phyloP scores from a whole-genome alignment of 2,797 vertebrate species.

The Myoxocephalus aenaeus region DNA sequence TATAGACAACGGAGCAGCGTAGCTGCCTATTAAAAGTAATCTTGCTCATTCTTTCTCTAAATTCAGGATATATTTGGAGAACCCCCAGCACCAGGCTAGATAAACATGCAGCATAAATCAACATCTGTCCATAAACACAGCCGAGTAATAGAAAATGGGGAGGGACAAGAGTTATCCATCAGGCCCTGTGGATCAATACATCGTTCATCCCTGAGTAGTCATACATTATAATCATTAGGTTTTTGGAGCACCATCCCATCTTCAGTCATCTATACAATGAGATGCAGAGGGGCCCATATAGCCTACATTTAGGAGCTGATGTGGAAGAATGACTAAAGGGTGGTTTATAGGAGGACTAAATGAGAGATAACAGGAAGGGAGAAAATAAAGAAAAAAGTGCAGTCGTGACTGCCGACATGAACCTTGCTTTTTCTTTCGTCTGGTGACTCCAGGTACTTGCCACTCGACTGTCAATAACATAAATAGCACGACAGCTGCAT shows the following conservation, averaged over 20 bases:
- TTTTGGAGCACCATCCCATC: slow-evolving; percentile 20
- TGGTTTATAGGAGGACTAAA: slow-evolving; percentile 16
- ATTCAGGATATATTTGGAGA: slow-evolving; percentile 8
- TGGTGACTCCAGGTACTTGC: slow-evolving; percentile 33
- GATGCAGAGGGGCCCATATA: slow-evolving; percentile 8
- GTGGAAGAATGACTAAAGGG: slow-evolving; percentile 9
- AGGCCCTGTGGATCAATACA: slow-evolving; percentile 56
- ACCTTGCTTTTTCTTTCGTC: not conserved
- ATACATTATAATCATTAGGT: slow-evolving; percentile 40
- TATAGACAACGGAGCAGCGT: slow-evolving; percentile 17
- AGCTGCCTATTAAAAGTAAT: slow-evolving; percentile 26
- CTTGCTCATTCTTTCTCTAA: not conserved
- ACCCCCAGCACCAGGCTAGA: slow-evolving; percentile 4
- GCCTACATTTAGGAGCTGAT: slow-evolving; percentile 15
- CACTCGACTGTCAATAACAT: slow-evolving; percentile 65
- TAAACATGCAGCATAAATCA: slow-evolving; percentile 58
- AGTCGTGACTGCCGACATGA: not conserved
- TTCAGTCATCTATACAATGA: slow-evolving; percentile 47
- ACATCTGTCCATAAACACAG: slow-evolving; percentile 55
- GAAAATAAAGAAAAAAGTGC: not conserved
- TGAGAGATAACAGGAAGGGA: not conserved
- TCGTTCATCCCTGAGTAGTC: slow-evolving; percentile 55
- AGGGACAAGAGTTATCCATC: slow-evolving; percentile 31
- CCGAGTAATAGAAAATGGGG: slow-evolving; percentile 44
- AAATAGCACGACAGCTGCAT: slow-evolving; percentile 59